phyloP scores from a whole-genome alignment of 2,888 invertebrate species.

The Drosophila koepferae region DNA sequence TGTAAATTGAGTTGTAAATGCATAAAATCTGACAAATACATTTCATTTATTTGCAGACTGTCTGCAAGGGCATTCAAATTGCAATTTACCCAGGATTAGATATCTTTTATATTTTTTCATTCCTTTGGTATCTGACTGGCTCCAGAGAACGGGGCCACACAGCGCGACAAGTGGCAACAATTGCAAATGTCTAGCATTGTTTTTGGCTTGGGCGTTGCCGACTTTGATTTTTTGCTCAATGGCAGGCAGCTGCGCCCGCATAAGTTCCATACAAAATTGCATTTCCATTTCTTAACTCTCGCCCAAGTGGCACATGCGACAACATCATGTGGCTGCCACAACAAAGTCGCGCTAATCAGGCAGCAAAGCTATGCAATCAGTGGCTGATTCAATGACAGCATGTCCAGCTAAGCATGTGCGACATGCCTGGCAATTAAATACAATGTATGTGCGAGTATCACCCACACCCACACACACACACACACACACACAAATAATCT shows the following conservation, averaged over 20 bases:
- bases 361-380: conserved; percentile 50
- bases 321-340: conserved; percentile 22
- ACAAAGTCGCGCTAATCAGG: conserved; percentile 66
- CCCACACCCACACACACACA: background rate
- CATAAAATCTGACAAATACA: background rate
- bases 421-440: conserved; percentile 37
- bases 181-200: conserved; percentile 61
- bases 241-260: conserved; percentile 7
- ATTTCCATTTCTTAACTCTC: background rate
- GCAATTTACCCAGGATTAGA: background rate
- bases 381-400: conserved; percentile 45
- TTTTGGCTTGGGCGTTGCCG: conserved; percentile 22
- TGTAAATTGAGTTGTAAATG: background rate
- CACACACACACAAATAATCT: background rate
- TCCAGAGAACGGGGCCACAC: conserved; percentile 41
- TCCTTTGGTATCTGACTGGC: background rate
- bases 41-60: background rate
- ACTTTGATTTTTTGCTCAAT: conserved; percentile 20
- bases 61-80: conserved; percentile 10
- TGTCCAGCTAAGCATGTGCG: conserved; percentile 32
- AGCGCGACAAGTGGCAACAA: conserved; percentile 65
- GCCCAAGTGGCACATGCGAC: conserved; percentile 7
- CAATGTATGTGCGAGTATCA: conserved; percentile 13
- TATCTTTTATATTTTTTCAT: background rate
- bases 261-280: conserved; percentile 9